These are phyloP conservation scores for Vanessa tameamea DNA, from an alignment of 1,140 invertebrate genomes.

Conservation along the genomic window DNA sequence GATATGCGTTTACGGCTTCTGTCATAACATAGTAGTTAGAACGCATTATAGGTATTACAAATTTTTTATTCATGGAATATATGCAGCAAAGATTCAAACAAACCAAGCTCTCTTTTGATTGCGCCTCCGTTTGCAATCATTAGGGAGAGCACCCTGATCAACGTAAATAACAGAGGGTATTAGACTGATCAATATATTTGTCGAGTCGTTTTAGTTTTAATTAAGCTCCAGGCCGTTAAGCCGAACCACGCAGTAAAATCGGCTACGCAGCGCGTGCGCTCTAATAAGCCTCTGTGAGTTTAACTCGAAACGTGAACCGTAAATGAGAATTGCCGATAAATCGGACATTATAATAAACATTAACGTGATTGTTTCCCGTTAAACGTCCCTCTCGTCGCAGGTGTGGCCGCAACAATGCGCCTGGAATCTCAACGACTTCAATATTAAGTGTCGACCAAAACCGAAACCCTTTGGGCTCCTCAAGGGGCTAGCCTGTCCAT, in stretches of 20 bases:
- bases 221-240: constrained; percentile 69
- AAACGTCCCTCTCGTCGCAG: constrained; percentile 54
- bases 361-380: constrained; percentile 73
- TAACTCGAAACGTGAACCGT: constrained; percentile 50
- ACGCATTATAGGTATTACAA: constrained; percentile 15
- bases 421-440: constrained; percentile 76
- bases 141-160: constrained; percentile 41
- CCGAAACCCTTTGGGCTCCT: constrained; percentile 68
- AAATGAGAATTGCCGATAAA: constrained; percentile 73
- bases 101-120: constrained; percentile 18
- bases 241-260: constrained; percentile 64
- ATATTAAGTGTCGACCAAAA: constrained; percentile 76
- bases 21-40: constrained; percentile 31
- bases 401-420: constrained; percentile 68
- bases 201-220: constrained; percentile 73
- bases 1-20: constrained; percentile 32
- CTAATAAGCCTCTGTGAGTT: constrained; percentile 65
- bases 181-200: constrained; percentile 56
- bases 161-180: constrained; percentile 40
- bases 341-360: constrained; percentile 75
- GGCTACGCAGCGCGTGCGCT: constrained; percentile 54
- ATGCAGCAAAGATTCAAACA: background rate
- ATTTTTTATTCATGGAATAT: constrained; percentile 1
- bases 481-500: constrained; percentile 70
- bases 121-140: constrained; percentile 18